phyloP scores from a whole-genome alignment of 2,797 vertebrate species.

The Enoplosus armatus region DNA sequence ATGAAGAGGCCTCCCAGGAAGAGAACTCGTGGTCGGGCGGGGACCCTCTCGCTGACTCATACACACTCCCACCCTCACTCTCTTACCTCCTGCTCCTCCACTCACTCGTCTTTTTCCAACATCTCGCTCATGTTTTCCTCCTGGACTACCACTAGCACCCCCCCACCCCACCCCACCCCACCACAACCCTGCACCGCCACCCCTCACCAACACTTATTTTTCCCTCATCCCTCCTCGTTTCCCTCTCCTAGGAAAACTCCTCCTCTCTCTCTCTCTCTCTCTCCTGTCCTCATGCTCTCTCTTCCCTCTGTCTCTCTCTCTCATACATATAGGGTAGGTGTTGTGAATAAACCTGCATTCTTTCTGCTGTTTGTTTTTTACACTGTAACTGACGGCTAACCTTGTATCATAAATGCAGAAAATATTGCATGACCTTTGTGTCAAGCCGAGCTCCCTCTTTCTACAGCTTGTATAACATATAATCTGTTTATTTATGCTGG shows the following conservation, averaged over 20 bases:
- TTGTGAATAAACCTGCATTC: slow-evolving; percentile 23
- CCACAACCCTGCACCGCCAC: slow-evolving; percentile 15
- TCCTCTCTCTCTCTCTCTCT: slow-evolving; percentile 43
- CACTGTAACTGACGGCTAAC: slow-evolving; percentile 4
- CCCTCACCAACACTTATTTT: slow-evolving; percentile 65
- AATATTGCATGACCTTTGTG: neutral
- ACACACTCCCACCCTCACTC: slow-evolving; percentile 46
- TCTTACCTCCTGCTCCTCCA: slow-evolving; percentile 64
- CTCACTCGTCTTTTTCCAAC: slow-evolving; percentile 67
- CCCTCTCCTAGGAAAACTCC: slow-evolving; percentile 65
- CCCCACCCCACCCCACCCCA: neutral
- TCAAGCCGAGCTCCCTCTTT: slow-evolving; percentile 9
- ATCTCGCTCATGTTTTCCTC: slow-evolving; percentile 75
- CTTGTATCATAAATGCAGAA: slow-evolving; percentile 30
- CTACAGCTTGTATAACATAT: neutral
- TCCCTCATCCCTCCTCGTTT: slow-evolving; percentile 71
- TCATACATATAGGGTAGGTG: slow-evolving; percentile 9
- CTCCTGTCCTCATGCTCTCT: slow-evolving; percentile 69
- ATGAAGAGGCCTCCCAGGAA: slow-evolving; percentile 77
- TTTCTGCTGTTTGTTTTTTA: neutral
- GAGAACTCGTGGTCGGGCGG: slow-evolving; percentile 63
- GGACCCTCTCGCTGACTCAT: slow-evolving; percentile 54
- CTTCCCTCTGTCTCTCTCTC: slow-evolving; percentile 42
- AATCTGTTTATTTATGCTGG: neutral
- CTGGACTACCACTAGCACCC: slow-evolving; percentile 44